Evolutionary conservation across 2,113 vertebrate genomes (phyloP).

Genomic region (Platysternon megacephalum): DNA sequence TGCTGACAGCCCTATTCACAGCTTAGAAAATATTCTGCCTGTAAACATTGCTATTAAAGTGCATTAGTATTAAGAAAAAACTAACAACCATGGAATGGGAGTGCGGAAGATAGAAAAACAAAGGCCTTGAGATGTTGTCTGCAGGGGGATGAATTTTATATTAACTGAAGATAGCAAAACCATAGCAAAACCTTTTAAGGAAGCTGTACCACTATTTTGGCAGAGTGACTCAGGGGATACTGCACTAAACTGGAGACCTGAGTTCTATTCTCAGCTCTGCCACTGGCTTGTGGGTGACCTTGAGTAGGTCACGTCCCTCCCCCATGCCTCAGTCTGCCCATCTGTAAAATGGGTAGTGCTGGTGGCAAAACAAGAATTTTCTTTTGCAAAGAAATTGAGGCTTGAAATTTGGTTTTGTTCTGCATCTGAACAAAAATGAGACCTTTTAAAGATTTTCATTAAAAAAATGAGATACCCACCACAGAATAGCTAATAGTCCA

Average conservation of each 20-base stretch:
- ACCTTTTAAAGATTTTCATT: no score
- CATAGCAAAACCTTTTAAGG: neutral
- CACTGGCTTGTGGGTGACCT: no score
- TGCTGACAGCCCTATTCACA: neutral
- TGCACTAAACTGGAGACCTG: neutral
- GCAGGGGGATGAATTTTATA: neutral
- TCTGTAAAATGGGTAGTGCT: no score
- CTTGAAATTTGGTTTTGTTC: no score
- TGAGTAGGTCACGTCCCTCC: no score
- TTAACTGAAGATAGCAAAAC: neutral
- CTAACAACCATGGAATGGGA: neutral
- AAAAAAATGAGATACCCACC: no score
- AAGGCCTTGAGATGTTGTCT: neutral
- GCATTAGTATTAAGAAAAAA: constrained; percentile 15
- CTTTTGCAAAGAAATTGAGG: no score
- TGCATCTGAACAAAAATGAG: no score
- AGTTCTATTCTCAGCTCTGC: no score
- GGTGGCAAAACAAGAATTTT: no score
- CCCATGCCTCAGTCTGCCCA: no score
- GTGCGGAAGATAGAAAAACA: fast-evolving
- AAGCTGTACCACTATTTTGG: neutral
- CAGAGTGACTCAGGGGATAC: neutral
- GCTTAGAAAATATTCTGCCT: neutral
- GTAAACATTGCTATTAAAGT: neutral
- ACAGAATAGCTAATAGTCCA: no score